Conservation (phyloP, 2,888 invertebrate genomes). For the Phorcus lineatus region DNA sequence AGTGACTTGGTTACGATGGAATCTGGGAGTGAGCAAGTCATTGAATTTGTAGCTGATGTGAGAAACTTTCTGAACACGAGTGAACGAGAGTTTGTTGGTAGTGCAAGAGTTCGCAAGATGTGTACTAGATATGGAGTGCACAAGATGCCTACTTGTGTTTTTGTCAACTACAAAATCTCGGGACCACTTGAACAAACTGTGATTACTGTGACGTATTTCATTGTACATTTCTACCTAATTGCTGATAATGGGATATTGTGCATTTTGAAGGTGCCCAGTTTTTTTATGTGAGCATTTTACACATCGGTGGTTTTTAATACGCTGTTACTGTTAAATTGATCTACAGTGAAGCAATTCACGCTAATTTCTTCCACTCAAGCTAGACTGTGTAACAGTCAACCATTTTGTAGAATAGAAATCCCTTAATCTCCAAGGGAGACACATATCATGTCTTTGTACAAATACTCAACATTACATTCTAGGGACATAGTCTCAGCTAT, state of each 20-base stretch:
- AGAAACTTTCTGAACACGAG: too few species aligned
- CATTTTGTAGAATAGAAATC: slow-evolving; percentile 2
- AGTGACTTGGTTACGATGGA: too few species aligned
- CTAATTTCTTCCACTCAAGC: slow-evolving; percentile 8
- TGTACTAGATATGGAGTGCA: background rate
- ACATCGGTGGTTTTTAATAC: background rate
- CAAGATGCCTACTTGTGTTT: background rate
- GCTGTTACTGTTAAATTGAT: slow-evolving; percentile 11
- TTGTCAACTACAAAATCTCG: background rate
- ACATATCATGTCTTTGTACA: slow-evolving; percentile 5
- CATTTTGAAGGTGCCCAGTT: slow-evolving; percentile 21
- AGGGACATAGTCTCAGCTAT: slow-evolving; percentile 11
- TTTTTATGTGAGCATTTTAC: slow-evolving; percentile 18
- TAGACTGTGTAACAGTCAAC: slow-evolving; percentile 17
- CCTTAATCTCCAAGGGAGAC: background rate
- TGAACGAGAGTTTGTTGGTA: too few species aligned
- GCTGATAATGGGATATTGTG: slow-evolving; percentile 9
- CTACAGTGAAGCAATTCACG: slow-evolving; percentile 15
- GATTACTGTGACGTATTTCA: slow-evolving; percentile 1
- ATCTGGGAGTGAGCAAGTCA: too few species aligned
- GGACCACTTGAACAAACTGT: slow-evolving; percentile 18
- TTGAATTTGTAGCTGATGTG: too few species aligned
- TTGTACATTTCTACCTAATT: background rate
- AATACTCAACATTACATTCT: slow-evolving; percentile 7
- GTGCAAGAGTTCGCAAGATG: background rate